These are phyloP conservation scores for Benitochromis conjunctus DNA, from an alignment of 2,113 vertebrate species.

Conservation along the genomic window DNA sequence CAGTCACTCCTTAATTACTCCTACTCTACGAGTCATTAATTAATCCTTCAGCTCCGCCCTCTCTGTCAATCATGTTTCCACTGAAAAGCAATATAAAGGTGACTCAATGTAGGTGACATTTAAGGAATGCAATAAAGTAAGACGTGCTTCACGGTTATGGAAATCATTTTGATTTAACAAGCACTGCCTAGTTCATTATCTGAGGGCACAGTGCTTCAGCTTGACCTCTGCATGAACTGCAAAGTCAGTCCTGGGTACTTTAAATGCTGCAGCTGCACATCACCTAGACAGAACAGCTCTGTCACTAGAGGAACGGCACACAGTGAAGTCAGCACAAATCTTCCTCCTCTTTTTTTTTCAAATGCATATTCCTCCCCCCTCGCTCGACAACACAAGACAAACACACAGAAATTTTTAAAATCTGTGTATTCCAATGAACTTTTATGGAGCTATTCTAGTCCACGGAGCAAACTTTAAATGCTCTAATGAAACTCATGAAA, in stretches of 20 bases:
- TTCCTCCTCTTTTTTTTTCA: not conserved
- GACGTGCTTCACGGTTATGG: not conserved
- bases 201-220: not conserved
- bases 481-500: not conserved
- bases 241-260: conserved; percentile 20
- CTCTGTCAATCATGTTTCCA: not conserved
- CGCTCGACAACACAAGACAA: not conserved
- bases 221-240: conserved; percentile 21
- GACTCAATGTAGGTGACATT: not conserved
- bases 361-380: not conserved
- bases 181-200: not conserved
- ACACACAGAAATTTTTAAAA: not conserved
- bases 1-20: conserved; percentile 4
- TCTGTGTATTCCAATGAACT: not conserved
- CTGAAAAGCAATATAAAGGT: not conserved
- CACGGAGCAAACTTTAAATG: not conserved
- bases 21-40: not conserved
- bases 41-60: not conserved
- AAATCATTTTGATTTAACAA: not conserved
- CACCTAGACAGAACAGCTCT: not conserved
- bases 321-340: conserved; percentile 50
- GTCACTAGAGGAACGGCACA: conserved; percentile 20
- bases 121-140: not conserved
- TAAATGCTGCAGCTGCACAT: conserved; percentile 61
- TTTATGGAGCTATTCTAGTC: not conserved